Conservation (phyloP, 2,113 vertebrate genomes). For the Myxocyprinus asiaticus region DNA sequence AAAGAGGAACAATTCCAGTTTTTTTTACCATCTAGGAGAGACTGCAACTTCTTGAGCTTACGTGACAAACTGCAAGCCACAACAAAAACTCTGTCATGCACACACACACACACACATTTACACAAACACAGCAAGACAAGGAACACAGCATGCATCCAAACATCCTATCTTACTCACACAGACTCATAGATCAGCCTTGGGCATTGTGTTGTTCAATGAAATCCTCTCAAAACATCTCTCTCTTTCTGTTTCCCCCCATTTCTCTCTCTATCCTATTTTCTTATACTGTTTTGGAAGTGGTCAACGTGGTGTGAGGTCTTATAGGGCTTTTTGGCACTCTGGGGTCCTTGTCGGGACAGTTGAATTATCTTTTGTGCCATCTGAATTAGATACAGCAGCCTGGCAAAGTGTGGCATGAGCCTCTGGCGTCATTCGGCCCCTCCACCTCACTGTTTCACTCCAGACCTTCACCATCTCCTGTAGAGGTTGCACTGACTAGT, state of each 20-base stretch:
- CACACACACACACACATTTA: not conserved
- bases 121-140: not conserved
- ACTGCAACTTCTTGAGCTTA: not conserved
- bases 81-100: not conserved
- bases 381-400: constrained; percentile 35
- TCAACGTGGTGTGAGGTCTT: constrained; percentile 8
- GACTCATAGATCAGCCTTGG: constrained; percentile 25
- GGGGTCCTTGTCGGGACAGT: not conserved
- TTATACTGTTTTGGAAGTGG: not conserved
- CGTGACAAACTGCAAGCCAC: constrained; percentile 8
- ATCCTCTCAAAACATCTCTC: constrained; percentile 13
- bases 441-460: too few relatives aligned
- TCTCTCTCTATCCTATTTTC: not conserved
- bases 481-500: too few relatives aligned
- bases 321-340: not conserved
- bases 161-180: constrained; percentile 27
- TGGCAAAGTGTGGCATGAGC: constrained; percentile 36
- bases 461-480: not conserved
- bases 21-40: not conserved
- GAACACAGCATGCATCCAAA: constrained; percentile 28
- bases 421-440: too few relatives aligned
- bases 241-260: not conserved
- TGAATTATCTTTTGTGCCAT: constrained; percentile 47
- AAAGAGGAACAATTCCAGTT: constrained; percentile 13
- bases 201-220: constrained; percentile 29